Conservation (phyloP, 2,888 invertebrate species). For the Ceratothoa steindachneri region DNA sequence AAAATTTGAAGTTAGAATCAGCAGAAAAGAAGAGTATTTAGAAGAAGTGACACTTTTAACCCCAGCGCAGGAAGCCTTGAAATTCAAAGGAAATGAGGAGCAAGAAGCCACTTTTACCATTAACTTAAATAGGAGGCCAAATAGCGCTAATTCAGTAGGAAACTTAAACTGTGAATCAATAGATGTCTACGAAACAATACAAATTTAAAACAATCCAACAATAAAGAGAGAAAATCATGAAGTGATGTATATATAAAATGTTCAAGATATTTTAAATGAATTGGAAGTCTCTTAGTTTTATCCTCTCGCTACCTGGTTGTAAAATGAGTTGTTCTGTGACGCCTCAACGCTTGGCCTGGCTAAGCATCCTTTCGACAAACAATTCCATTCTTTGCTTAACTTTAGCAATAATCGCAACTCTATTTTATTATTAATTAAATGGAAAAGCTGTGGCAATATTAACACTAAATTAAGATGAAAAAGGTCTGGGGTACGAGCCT, state of each 20-base stretch:
- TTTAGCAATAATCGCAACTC: neutral
- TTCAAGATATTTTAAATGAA: neutral
- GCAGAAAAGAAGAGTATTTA: neutral
- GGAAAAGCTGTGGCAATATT: neutral
- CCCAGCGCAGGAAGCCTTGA: neutral
- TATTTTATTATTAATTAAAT: neutral
- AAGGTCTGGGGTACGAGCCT: neutral
- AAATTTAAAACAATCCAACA: neutral
- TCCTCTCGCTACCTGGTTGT: neutral
- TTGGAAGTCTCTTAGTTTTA: neutral
- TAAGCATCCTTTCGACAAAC: neutral
- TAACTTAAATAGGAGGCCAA: neutral
- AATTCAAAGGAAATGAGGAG: neutral
- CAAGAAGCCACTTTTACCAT: neutral
- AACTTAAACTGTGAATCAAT: neutral
- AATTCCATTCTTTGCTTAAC: neutral
- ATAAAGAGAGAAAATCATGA: neutral
- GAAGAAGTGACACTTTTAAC: neutral
- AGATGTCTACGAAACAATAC: neutral
- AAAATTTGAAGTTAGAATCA: neutral
- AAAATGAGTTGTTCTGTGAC: neutral
- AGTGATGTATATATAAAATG: neutral
- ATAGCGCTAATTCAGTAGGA: neutral
- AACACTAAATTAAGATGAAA: neutral
- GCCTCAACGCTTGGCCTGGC: neutral